Base-by-base conservation (phyloP, 2,113 vertebrate species). In the Pampusana beccarii region DNA sequence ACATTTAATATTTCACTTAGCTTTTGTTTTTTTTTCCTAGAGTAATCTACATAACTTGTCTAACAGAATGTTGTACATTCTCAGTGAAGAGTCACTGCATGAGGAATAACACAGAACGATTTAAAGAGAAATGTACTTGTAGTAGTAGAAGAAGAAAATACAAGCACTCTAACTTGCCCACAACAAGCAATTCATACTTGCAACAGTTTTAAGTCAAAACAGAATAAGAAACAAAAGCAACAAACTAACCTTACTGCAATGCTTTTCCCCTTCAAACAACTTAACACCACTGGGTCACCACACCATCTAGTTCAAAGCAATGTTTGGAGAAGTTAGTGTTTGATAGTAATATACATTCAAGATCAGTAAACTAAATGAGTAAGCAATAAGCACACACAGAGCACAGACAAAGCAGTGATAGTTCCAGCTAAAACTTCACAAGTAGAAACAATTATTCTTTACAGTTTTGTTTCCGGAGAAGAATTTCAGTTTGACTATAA, bases 271-370 rank as follows among this genome's bases (percentile, higher is more conserved):
- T 98, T 98, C 72, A 99, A 97, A 86, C 93, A 97, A 93, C 98
- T 98, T 83, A 98, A 97, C 71, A 99, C 95, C 80, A 97, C 92
- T 11, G 98, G 97, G 91, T 98, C 99, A 82, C 98, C 95, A 97
- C 99, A 99, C 99, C 99, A 99, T 95, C 99, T 99, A 44, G 71
- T 97, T 34, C 44, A 86, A 88, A 86, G 40, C 95, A 74, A 78
- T 10, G 77, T 60, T 92, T 72, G 24, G 21, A 80, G 44, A 60
- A 72, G 19, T 61, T 11, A 80, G 3, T 21, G 33, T 60, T 70
- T 84, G 18, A 70, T 24, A n/a, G 48, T 48, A 87, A 66, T 10
- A 77, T 1, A 56, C 16, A 34, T 69, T 66, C 11, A 80, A 11
- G 9, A 74, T 60, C 44, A 53, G 25, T 51, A 34, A 86, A 36